phyloP scores from a whole-genome alignment of 2,888 invertebrate genomes.

The Crocallis elinguaria region DNA sequence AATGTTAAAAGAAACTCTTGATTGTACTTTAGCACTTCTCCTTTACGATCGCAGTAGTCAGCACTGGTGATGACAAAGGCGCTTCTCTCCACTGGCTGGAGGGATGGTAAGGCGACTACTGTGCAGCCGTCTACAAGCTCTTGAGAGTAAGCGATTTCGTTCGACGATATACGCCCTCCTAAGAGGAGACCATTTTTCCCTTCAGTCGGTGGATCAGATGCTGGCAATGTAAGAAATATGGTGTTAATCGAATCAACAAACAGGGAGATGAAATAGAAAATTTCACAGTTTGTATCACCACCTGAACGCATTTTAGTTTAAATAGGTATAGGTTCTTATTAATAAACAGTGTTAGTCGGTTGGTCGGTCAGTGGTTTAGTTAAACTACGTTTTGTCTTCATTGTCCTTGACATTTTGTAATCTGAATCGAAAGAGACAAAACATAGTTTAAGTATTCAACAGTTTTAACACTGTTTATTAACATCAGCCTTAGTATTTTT shows the following conservation, averaged over 20 bases:
- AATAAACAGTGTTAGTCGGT: too few species aligned
- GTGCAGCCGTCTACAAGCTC: conserved; percentile 69
- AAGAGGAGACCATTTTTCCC: conserved; percentile 65
- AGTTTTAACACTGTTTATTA: too few species aligned
- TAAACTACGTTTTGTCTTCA: too few species aligned
- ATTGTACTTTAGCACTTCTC: conserved; percentile 70
- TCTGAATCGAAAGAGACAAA: too few species aligned
- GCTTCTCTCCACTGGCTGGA: conserved; percentile 55
- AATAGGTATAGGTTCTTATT: too few species aligned
- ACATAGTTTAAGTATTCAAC: too few species aligned
- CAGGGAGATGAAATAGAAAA: too few species aligned
- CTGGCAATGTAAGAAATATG: conserved; percentile 40
- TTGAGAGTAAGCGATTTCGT: conserved; percentile 70
- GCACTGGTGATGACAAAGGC: conserved; percentile 71
- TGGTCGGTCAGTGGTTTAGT: too few species aligned
- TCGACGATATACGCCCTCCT: conserved; percentile 69
- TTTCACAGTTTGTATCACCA: too few species aligned
- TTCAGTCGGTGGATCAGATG: conserved; percentile 61
- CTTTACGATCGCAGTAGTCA: conserved; percentile 71
- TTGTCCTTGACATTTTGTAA: too few species aligned
- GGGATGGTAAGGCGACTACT: conserved; percentile 52
- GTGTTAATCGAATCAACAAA: not conserved
- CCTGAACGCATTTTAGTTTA: too few species aligned
- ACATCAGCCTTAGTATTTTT: too few species aligned
- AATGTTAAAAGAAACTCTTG: conserved; percentile 74